Evolutionary conservation across 2,888 invertebrate genomes (phyloP).

Genomic region (Itoplectis maculator): DNA sequence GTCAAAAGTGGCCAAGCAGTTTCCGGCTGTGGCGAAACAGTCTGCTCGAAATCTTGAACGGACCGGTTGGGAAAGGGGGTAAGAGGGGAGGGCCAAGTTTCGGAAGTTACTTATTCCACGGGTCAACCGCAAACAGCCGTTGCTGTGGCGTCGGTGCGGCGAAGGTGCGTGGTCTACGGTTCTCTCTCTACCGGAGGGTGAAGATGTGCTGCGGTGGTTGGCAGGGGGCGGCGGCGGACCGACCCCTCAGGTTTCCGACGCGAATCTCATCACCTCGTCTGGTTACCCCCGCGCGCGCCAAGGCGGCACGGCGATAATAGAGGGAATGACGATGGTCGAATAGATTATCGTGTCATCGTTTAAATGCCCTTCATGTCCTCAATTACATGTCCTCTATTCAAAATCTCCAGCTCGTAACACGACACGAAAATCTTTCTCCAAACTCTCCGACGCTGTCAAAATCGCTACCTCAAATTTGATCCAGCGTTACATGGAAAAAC

Average conservation of each 20-base stretch:
- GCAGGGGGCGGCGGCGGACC: neutral
- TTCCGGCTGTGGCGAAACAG: constrained; percentile 17
- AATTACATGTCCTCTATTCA: constrained; percentile 16
- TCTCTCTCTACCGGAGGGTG: constrained; percentile 1
- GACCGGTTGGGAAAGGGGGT: neutral
- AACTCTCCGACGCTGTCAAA: too few relatives aligned
- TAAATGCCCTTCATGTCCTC: constrained; percentile 16
- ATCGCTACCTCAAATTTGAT: too few relatives aligned
- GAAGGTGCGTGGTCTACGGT: constrained; percentile 32
- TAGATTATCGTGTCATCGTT: constrained; percentile 37
- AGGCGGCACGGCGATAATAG: constrained; percentile 18
- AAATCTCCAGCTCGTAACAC: neutral
- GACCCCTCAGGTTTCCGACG: constrained; percentile 20
- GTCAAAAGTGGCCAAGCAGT: neutral
- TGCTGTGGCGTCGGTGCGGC: constrained; percentile 39
- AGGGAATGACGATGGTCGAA: constrained; percentile 26
- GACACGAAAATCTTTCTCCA: neutral
- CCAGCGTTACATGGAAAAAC: too few relatives aligned
- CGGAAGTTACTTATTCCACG: constrained; percentile 62
- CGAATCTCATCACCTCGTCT: constrained; percentile 25
- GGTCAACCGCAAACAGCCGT: constrained; percentile 62
- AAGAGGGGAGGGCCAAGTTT: constrained; percentile 39
- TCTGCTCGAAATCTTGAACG: constrained; percentile 48
- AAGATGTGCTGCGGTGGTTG: constrained; percentile 12
- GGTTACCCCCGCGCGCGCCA: neutral